Evolutionary conservation across 2,888 invertebrate genomes (phyloP).

Genomic region (Pachymerium ferrugineum): DNA sequence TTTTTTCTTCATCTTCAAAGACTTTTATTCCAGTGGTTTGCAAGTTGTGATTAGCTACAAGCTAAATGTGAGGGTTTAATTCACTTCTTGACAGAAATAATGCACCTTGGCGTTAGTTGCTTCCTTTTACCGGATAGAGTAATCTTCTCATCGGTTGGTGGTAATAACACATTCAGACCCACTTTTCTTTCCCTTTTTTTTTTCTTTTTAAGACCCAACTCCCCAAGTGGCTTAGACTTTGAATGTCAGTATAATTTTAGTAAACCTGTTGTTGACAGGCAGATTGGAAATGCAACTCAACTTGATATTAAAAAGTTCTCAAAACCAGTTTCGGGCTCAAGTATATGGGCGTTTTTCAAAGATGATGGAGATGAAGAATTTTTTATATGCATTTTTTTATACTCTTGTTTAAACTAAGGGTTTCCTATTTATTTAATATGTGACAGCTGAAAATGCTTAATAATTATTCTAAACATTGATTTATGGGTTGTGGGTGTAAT

Average conservation of each 20-base stretch:
- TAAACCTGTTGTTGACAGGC: constrained; percentile 27
- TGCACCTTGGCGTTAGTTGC: not conserved
- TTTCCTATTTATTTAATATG: not conserved
- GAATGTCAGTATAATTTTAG: constrained; percentile 27
- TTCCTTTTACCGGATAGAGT: not conserved
- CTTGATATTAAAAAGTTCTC: constrained; percentile 17
- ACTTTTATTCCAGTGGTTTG: not conserved
- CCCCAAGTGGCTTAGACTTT: not conserved
- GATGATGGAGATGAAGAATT: not conserved
- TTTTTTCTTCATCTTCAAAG: not conserved
- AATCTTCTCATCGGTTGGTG: constrained; percentile 9
- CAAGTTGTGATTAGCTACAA: constrained; percentile 6
- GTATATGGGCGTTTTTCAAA: not conserved
- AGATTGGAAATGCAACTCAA: constrained; percentile 24
- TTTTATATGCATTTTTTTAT: not conserved
- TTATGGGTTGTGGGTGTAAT: constrained; percentile 2
- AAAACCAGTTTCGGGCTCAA: constrained; percentile 5
- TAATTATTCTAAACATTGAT: not conserved
- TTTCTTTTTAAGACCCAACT: not conserved
- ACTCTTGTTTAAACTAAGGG: not conserved
- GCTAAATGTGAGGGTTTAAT: not conserved
- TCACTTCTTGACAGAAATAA: not conserved
- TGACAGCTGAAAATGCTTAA: constrained; percentile 4
- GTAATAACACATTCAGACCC: constrained; percentile 14
- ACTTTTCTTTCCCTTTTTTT: not conserved